phyloP scores from a whole-genome alignment of 2,113 vertebrate species.

The Neoarius graeffei region DNA sequence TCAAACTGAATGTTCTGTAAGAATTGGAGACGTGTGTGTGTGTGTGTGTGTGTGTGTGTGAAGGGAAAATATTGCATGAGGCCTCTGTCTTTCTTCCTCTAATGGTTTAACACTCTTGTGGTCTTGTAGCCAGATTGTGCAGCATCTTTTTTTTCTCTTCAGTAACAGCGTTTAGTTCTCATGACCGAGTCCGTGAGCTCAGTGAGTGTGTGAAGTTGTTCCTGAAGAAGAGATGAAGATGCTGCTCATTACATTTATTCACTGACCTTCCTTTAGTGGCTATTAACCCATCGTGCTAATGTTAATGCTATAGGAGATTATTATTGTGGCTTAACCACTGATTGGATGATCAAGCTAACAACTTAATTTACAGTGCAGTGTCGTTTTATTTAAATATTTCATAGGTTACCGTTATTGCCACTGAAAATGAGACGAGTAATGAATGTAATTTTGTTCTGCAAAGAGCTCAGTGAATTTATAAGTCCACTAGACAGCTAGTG shows the following conservation, averaged over 20 bases:
- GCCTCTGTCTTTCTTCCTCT: not conserved
- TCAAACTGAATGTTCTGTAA: too few species aligned
- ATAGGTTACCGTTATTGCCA: too few species aligned
- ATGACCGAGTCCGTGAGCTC: not conserved
- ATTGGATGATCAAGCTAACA: too few species aligned
- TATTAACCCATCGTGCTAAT: not conserved
- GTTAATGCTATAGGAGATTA: not conserved
- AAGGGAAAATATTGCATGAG: not conserved
- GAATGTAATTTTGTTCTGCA: too few species aligned
- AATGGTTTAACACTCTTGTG: not conserved
- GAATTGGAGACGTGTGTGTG: too few species aligned
- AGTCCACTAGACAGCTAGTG: too few species aligned
- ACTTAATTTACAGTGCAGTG: too few species aligned
- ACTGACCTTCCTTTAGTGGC: not conserved
- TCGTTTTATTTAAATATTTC: too few species aligned
- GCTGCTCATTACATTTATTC: not conserved
- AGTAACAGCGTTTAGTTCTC: not conserved
- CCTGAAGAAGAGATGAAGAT: constrained; percentile 1
- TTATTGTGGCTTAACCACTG: not conserved
- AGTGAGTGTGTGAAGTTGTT: not conserved
- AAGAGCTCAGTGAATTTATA: too few species aligned
- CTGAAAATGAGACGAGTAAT: too few species aligned
- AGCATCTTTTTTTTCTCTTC: not conserved
- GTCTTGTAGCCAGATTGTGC: not conserved
- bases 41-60: too few species aligned